Percentiles rank a stretch among this genome's conserved stretches.
Conservation (phyloP, 2,888 invertebrate genomes). For the Mythimna albipuncta region DNA sequence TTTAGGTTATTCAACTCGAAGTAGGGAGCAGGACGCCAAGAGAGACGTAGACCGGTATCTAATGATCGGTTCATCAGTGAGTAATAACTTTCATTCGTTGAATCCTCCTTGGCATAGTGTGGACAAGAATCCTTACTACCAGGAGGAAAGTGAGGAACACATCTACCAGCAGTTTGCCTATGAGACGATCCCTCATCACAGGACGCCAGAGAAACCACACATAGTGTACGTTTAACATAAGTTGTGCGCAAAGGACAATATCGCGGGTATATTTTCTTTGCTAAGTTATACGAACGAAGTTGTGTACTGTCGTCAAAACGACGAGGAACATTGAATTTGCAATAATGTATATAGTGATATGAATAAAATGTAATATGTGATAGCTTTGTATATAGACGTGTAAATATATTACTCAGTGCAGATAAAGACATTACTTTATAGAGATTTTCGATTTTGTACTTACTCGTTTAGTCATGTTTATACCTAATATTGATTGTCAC, state of each 20-base stretch:
- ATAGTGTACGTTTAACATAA: slow-evolving; percentile 91
- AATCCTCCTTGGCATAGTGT: slow-evolving; percentile 89
- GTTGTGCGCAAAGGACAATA: slow-evolving; percentile 84
- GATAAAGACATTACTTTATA: slow-evolving; percentile 81
- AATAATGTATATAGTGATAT: slow-evolving; percentile 90
- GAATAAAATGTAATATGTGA: slow-evolving; percentile 89
- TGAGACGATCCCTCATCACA: slow-evolving; percentile 89
- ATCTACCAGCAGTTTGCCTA: slow-evolving; percentile 90
- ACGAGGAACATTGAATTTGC: slow-evolving; percentile 82
- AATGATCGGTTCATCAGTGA: slow-evolving; percentile 89
- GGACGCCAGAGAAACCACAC: slow-evolving; percentile 90
- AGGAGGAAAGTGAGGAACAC: slow-evolving; percentile 88
- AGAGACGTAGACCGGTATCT: slow-evolving; percentile 88
- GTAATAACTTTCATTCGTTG: slow-evolving; percentile 88
- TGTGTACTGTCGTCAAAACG: slow-evolving; percentile 78
- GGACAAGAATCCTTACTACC: slow-evolving; percentile 87
- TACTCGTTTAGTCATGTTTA: slow-evolving; percentile 83
- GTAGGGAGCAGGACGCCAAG: slow-evolving; percentile 87
- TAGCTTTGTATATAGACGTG: slow-evolving; percentile 89
- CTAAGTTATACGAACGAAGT: slow-evolving; percentile 77
- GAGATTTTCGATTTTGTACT: slow-evolving; percentile 86
- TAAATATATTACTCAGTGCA: slow-evolving; percentile 85
- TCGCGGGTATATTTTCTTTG: slow-evolving; percentile 81
- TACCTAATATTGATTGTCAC: slow-evolving; percentile 68
- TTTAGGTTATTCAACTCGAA: slow-evolving; percentile 86